These are phyloP conservation scores for Mesorhabditis spiculigera DNA, from an alignment of 2,888 invertebrate species.

Conservation along the genomic window DNA sequence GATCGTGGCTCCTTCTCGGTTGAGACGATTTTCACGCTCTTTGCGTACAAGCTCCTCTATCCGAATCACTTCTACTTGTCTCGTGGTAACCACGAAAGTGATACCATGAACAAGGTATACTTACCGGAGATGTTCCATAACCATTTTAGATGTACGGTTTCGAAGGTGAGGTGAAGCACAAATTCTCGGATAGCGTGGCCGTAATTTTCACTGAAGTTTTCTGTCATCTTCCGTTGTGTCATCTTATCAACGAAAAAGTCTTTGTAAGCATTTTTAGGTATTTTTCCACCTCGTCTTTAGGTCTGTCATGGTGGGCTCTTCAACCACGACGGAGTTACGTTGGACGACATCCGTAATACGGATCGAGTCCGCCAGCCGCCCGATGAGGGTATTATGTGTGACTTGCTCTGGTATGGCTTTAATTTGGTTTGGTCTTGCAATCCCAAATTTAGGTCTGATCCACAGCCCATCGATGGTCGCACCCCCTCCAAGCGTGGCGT, in stretches of 20 bases:
- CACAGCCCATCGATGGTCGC: constrained; percentile 81
- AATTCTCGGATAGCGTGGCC: constrained; percentile 87
- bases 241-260: constrained; percentile 82
- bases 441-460: constrained; percentile 70
- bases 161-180: constrained; percentile 93
- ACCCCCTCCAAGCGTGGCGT: constrained; percentile 94
- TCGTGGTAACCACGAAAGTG: constrained; percentile 96
- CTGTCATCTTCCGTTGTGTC: constrained; percentile 91
- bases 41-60: constrained; percentile 90
- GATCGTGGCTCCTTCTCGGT: constrained; percentile 98
- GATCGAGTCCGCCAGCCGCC: constrained; percentile 94
- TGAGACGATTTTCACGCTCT: constrained; percentile 94
- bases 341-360: constrained; percentile 82
- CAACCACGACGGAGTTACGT: constrained; percentile 84
- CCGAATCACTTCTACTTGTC: constrained; percentile 96
- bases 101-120: constrained; percentile 77
- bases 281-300: constrained; percentile 59
- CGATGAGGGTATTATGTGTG: constrained; percentile 95
- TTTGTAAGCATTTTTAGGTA: constrained; percentile 64
- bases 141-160: constrained; percentile 83
- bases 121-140: constrained; percentile 62
- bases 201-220: constrained; percentile 97
- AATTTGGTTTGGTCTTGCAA: neutral
- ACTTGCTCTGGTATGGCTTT: constrained; percentile 78
- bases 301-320: constrained; percentile 98